phyloP scores from a whole-genome alignment of 2,113 vertebrate genomes.

The Etia nguti region DNA sequence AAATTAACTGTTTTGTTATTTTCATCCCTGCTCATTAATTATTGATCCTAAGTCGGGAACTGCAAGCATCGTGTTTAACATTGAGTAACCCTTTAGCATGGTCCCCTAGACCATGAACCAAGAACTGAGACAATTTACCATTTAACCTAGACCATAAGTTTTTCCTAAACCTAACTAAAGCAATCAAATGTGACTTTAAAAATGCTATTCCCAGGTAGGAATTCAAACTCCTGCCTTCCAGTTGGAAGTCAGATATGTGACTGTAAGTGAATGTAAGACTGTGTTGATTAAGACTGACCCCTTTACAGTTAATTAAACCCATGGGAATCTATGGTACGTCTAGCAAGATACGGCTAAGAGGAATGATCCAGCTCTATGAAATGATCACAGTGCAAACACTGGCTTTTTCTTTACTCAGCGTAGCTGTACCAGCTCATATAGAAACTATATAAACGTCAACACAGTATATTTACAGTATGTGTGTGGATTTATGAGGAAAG shows the following conservation, averaged over 20 bases:
- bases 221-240: neutral
- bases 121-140: neutral
- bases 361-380: neutral
- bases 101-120: neutral
- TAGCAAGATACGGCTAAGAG: neutral
- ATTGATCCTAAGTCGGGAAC: neutral
- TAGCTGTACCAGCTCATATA: neutral
- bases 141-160: neutral
- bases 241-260: neutral
- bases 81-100: neutral
- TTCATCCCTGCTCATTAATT: neutral
- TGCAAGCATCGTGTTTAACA: neutral
- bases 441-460: neutral
- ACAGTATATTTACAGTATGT: neutral
- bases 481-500: neutral
- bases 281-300: conserved; percentile 48
- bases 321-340: conserved; percentile 21
- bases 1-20: neutral
- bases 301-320: conserved; percentile 72
- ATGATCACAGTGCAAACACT: conserved; percentile 15
- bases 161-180: neutral
- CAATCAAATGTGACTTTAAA: neutral
- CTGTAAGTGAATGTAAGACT: neutral
- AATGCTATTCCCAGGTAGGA: neutral
- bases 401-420: neutral